Evolutionary conservation across 2,797 vertebrate genomes (phyloP).

Genomic region (Taeniopygia guttata): DNA sequence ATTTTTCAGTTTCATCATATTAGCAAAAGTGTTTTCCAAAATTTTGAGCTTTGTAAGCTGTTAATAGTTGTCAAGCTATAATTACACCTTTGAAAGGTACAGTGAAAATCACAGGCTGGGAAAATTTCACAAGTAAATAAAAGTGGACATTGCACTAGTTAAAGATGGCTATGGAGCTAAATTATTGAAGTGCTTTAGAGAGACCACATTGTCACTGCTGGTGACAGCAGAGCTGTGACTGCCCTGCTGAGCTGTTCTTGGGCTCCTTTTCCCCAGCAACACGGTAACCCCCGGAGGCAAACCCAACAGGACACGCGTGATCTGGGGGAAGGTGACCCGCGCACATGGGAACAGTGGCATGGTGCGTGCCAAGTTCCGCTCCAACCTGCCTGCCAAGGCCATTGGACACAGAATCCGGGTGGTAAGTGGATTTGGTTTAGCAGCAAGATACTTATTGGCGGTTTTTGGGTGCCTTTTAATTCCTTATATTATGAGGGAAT

Average conservation of each 20-base stretch:
- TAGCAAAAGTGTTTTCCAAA: neutral
- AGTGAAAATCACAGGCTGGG: neutral
- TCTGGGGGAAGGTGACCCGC: slow-evolving; percentile 96
- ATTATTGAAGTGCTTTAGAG: neutral
- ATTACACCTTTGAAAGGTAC: fast-evolving
- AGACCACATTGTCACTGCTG: neutral
- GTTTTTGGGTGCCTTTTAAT: neutral
- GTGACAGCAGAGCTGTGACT: neutral
- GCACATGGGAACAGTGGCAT: slow-evolving; percentile 96
- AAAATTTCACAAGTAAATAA: neutral
- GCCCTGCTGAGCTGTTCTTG: neutral
- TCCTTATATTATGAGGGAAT: fast-evolving
- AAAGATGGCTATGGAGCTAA: neutral
- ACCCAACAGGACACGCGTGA: slow-evolving; percentile 94
- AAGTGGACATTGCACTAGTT: neutral
- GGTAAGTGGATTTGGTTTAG: slow-evolving; percentile 74
- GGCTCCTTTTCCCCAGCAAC: slow-evolving; percentile 76
- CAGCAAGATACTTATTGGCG: neutral
- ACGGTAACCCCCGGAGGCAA: slow-evolving; percentile 94
- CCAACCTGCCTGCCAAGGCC: slow-evolving; percentile 95
- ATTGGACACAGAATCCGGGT: slow-evolving; percentile 95
- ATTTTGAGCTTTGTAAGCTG: neutral
- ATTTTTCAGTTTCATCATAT: neutral
- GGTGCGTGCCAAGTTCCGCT: slow-evolving; percentile 96
- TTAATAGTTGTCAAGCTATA: neutral